These are phyloP conservation scores for Notarius lentiginosus DNA, from an alignment of 2,113 vertebrate genomes.

Conservation along the genomic window DNA sequence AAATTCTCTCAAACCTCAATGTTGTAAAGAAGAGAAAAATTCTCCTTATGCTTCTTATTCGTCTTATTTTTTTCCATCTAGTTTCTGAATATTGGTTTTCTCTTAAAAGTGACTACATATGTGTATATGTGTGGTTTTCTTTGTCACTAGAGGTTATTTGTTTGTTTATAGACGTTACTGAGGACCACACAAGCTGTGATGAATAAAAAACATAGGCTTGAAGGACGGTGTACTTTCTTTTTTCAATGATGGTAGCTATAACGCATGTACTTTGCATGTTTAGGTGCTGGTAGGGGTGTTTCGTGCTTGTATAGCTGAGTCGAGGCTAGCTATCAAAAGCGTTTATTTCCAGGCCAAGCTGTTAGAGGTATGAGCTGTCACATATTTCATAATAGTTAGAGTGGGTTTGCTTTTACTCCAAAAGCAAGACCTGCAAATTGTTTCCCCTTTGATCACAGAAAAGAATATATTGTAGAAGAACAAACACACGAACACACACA, in stretches of 20 bases:
- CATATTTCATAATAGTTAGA: neutral
- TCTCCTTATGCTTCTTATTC: too few relatives aligned
- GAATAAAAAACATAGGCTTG: neutral
- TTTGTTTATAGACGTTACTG: neutral
- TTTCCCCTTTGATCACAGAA: neutral
- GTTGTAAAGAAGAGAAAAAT: neutral
- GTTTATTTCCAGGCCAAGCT: neutral
- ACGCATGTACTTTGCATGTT: neutral
- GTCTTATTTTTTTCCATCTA: too few relatives aligned
- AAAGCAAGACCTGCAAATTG: constrained; percentile 5
- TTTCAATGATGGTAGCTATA: neutral
- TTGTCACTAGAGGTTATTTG: neutral
- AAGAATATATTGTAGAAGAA: neutral
- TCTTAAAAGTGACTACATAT: neutral
- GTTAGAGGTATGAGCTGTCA: neutral
- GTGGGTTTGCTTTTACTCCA: neutral
- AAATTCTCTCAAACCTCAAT: neutral
- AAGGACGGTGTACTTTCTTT: neutral
- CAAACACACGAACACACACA: neutral
- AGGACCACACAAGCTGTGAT: neutral
- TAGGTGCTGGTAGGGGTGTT: neutral
- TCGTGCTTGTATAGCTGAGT: neutral
- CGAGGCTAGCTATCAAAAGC: neutral
- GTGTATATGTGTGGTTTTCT: neutral
- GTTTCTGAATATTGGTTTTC: neutral